Evolutionary conservation across 2,113 vertebrate genomes (phyloP).

Genomic region (Saguinus imperator): DNA sequence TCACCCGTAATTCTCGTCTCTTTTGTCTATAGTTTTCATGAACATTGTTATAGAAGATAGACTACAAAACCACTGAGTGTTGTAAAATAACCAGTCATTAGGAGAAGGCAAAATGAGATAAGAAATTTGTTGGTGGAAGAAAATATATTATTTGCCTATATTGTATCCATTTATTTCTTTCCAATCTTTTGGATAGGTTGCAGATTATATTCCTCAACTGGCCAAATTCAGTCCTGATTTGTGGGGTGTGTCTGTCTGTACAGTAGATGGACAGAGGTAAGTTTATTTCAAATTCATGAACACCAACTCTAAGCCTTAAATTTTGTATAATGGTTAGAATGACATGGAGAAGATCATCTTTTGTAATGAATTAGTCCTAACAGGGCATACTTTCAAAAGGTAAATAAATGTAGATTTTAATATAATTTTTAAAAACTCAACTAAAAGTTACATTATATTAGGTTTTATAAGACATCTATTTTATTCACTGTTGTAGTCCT

Average conservation of each 20-base stretch:
- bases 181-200: constrained; percentile 87
- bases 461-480: neutral
- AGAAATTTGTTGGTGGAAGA: neutral
- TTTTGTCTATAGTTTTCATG: neutral
- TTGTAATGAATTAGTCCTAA: neutral
- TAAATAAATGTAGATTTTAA: constrained; percentile 20
- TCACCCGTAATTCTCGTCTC: neutral
- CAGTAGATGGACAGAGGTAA: constrained; percentile 98
- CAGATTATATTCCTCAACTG: constrained; percentile 98
- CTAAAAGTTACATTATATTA: neutral
- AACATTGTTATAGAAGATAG: neutral
- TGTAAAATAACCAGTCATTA: neutral
- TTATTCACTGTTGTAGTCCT: neutral
- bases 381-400: neutral
- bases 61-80: neutral
- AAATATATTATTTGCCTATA: neutral
- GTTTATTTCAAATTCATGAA: constrained; percentile 49
- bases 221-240: constrained; percentile 98
- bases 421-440: neutral
- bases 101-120: neutral
- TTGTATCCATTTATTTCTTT: constrained; percentile 47
- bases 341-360: neutral
- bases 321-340: neutral
- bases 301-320: constrained; percentile 14
- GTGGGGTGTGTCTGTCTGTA: constrained; percentile 97